phyloP scores from a whole-genome alignment of 1,140 invertebrate genomes.

The Lutraria rhynchaena region DNA sequence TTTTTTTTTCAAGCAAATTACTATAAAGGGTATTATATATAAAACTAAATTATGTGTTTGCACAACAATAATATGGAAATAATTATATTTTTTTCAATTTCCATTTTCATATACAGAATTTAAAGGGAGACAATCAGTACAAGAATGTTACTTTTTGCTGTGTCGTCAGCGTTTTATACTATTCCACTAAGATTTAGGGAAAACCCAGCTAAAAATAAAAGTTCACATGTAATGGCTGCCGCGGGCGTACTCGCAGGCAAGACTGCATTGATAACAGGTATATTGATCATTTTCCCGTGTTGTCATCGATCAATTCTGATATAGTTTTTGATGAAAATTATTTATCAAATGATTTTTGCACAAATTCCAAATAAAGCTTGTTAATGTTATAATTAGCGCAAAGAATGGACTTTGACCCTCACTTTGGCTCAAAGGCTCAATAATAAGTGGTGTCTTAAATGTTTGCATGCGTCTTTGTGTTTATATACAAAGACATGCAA shows the following conservation, averaged over 20 bases:
- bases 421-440: neutral
- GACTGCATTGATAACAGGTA: conserved; percentile 45
- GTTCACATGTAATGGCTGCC: conserved; percentile 22
- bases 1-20: too few relatives aligned
- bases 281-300: neutral
- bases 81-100: too few relatives aligned
- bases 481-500: neutral
- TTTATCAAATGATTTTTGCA: too few relatives aligned
- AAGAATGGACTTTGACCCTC: conserved; percentile 5
- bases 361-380: neutral
- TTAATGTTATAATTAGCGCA: neutral
- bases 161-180: too few relatives aligned
- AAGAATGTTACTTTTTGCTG: too few relatives aligned
- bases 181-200: too few relatives aligned
- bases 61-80: too few relatives aligned
- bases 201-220: too few relatives aligned
- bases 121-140: too few relatives aligned
- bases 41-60: too few relatives aligned
- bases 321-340: neutral
- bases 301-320: neutral
- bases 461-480: neutral
- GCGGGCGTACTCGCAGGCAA: conserved; percentile 32
- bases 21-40: too few relatives aligned
- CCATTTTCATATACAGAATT: too few relatives aligned
- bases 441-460: neutral